Conservation (phyloP, 2,797 vertebrate species). For the Coccyzus lansbergi region DNA sequence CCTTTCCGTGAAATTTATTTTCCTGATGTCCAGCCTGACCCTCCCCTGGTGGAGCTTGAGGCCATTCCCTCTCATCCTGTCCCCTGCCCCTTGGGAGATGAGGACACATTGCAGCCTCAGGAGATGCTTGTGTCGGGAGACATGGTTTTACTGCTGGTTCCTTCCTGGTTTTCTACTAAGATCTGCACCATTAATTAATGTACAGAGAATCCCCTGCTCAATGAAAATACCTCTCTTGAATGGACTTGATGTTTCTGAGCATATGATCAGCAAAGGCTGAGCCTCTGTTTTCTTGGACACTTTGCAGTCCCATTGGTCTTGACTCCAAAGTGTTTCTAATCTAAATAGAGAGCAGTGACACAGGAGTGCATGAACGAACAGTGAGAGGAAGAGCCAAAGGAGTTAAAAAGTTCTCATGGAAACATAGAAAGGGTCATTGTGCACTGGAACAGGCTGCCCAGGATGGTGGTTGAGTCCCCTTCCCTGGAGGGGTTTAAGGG, state of each 20-base stretch:
- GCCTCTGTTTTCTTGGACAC: rapidly evolving
- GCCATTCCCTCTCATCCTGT: too few relatives aligned
- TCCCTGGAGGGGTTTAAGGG: too few relatives aligned
- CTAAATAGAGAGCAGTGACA: neutral
- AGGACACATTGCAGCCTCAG: neutral
- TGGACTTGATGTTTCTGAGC: neutral
- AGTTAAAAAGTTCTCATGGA: neutral
- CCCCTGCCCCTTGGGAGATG: too few relatives aligned
- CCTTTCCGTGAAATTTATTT: too few relatives aligned
- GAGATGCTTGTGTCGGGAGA: neutral
- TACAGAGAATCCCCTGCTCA: neutral
- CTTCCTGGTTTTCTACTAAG: neutral
- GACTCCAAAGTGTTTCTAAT: neutral
- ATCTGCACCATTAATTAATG: neutral
- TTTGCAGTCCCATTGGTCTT: neutral
- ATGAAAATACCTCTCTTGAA: neutral
- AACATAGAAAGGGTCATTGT: too few relatives aligned
- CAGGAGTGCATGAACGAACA: neutral
- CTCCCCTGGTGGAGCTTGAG: too few relatives aligned
- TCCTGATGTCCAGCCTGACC: too few relatives aligned
- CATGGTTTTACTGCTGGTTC: neutral
- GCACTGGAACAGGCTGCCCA: too few relatives aligned
- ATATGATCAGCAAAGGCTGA: neutral
- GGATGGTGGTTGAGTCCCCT: too few relatives aligned
- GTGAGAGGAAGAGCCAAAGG: neutral